Evolutionary conservation across 2,113 vertebrate genomes (phyloP).

Genomic region (Erinaceus europaeus): DNA sequence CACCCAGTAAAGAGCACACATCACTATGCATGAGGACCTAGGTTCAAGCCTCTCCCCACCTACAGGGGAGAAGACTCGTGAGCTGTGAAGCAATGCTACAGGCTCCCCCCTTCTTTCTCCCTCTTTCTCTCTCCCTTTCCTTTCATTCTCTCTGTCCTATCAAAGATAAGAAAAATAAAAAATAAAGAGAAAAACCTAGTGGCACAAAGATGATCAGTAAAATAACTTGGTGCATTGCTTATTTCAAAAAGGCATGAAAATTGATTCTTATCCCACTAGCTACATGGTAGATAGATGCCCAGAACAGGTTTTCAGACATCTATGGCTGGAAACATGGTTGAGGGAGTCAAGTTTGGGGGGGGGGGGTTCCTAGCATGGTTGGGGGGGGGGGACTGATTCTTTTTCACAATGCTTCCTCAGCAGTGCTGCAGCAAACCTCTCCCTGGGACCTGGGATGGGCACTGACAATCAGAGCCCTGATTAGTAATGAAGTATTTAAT

Average conservation of each 20-base stretch:
- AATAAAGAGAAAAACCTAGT: too few species aligned
- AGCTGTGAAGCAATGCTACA: too few species aligned
- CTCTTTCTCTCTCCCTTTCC: too few species aligned
- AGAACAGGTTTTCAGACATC: not conserved
- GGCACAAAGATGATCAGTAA: too few species aligned
- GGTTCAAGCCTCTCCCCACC: too few species aligned
- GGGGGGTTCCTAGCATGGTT: not conserved
- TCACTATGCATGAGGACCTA: too few species aligned
- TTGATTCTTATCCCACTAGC: not conserved
- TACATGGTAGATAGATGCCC: not conserved
- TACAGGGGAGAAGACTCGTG: too few species aligned
- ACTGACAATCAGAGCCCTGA: not conserved
- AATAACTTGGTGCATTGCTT: too few species aligned
- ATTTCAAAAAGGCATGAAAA: not conserved
- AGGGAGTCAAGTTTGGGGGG: not conserved
- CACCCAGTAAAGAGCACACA: too few species aligned
- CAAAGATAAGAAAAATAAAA: too few species aligned
- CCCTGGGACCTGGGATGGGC: not conserved
- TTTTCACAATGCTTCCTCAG: not conserved
- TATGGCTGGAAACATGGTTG: fast-evolving
- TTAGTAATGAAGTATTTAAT: not conserved
- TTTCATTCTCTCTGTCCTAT: too few species aligned
- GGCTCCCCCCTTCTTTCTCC: too few species aligned
- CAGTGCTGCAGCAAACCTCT: not conserved
- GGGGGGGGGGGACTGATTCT: not conserved